Evolutionary conservation across 2,888 invertebrate species (phyloP), one percentile per base, ranked within the genome.

Genomic region (Fragum fragum): DNA sequence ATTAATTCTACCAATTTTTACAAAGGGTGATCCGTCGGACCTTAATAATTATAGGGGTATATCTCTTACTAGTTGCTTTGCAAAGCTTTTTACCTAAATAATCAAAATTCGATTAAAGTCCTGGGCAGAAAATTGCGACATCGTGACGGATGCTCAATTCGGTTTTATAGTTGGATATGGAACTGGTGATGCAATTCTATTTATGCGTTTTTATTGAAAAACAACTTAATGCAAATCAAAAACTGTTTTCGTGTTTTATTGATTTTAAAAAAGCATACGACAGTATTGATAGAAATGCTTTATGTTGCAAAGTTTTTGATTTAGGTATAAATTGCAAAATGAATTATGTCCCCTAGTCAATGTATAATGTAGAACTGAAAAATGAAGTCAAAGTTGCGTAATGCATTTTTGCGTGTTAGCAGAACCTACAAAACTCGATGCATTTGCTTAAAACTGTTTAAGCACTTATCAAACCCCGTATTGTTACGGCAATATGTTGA

Each of bases 261-360:
- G n/a, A n/a, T n/a, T n/a, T n/a, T n/a, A n/a, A n/a, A 28, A 70
- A 53, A 53, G 52, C 29, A 53, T 70, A 70, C 18, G 68, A 42
- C 21, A 69, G 42, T n/a, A 42, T 42, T 21, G 39, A 69, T 26
- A 69, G 68, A 47, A n/a, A 69, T 23, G 5, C 16, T 16, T 26
- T 61, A 18, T 69, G 26, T 42, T 23, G 7, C 1, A 69, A 69
- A 42, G 1, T 69, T 16, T 23, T 42, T 18, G 42, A 42, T 14
- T 39, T 6, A 16, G 42, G 68, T 7, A 11, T 69, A 11, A 23
- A 69, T 47, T 29, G 68, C 18, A 42, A 69, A 69, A 21, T 69
- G 21, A 21, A 42, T 42, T n/a, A n/a, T 21, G 21, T 69, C 9
- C n/a, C 21, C 9, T 18, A 36, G 16, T 69, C 68, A 23, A 69